Evolutionary conservation across 2,888 invertebrate species (phyloP).

Genomic region (Druceiella hillmani): DNA sequence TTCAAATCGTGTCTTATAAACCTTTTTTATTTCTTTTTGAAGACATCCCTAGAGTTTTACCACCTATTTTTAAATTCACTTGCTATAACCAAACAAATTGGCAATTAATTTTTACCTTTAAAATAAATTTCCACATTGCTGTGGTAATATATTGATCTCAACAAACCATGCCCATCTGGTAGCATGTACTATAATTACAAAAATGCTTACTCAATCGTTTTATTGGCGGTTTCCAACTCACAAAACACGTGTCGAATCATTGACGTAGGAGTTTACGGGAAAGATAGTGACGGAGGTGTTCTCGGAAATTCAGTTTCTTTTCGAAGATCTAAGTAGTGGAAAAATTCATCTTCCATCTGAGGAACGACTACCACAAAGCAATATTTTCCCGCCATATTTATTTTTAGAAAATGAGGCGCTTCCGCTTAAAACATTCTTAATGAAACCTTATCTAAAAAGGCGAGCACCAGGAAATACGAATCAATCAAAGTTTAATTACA

Average conservation of each 20-base stretch:
- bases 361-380: conserved; percentile 19
- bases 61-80: too few species aligned
- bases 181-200: conserved; percentile 20
- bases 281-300: conserved; percentile 17
- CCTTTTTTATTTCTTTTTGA: too few species aligned
- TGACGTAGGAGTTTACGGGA: conserved; percentile 19
- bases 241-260: conserved; percentile 19
- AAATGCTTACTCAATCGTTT: conserved; percentile 17
- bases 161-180: conserved; percentile 20
- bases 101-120: conserved; percentile 16
- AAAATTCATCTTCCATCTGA: conserved; percentile 18
- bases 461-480: too few species aligned
- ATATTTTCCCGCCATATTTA: conserved; percentile 17
- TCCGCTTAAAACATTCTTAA: conserved; percentile 13
- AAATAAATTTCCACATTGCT: conserved; percentile 17
- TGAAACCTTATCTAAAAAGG: conserved; percentile 17
- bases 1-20: conserved; percentile 19
- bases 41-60: too few species aligned
- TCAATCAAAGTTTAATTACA: too few species aligned
- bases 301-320: conserved; percentile 20
- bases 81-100: conserved; percentile 17
- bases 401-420: conserved; percentile 18
- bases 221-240: conserved; percentile 21
- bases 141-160: conserved; percentile 18
- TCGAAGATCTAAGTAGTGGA: conserved; percentile 19